These are phyloP conservation scores for Ochropleura leucogaster DNA, from an alignment of 2,888 invertebrate species.

Conservation along the genomic window DNA sequence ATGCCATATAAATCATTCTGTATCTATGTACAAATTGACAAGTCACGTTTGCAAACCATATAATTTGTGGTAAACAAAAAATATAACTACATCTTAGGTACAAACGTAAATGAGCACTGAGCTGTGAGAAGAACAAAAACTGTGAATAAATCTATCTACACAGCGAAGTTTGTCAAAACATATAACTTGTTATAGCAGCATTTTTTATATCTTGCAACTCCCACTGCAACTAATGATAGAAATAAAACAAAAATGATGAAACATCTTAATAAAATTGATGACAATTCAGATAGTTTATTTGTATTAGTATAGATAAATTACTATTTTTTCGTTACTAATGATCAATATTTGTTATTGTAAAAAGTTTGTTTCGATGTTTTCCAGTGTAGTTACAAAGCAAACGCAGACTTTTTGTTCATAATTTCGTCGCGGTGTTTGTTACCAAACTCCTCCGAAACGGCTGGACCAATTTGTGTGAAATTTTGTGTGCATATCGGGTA, in stretches of 20 bases:
- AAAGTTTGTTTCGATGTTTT: not conserved
- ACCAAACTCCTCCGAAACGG: no score
- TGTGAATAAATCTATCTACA: constrained; percentile 21
- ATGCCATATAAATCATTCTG: constrained; percentile 12
- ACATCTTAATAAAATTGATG: not conserved
- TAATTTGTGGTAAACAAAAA: constrained; percentile 56
- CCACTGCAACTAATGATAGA: not conserved
- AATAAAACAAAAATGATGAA: constrained; percentile 10
- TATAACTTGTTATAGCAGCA: constrained; percentile 8
- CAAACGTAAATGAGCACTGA: constrained; percentile 15
- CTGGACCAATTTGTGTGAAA: no score
- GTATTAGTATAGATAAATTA: constrained; percentile 4
- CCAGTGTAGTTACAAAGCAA: not conserved
- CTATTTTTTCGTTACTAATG: not conserved
- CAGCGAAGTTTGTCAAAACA: constrained; percentile 26
- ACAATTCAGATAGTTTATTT: constrained; percentile 18
- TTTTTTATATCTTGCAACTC: not conserved
- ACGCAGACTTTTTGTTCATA: not conserved
- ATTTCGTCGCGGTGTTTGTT: no score
- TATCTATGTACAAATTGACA: constrained; percentile 31
- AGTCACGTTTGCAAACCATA: constrained; percentile 57
- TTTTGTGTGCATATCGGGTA: no score
- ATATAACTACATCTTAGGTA: constrained; percentile 31
- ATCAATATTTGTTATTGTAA: constrained; percentile 1
- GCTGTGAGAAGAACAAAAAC: constrained; percentile 43